Base-by-base conservation (phyloP, 2,113 vertebrate species). In the Motacilla alba region DNA sequence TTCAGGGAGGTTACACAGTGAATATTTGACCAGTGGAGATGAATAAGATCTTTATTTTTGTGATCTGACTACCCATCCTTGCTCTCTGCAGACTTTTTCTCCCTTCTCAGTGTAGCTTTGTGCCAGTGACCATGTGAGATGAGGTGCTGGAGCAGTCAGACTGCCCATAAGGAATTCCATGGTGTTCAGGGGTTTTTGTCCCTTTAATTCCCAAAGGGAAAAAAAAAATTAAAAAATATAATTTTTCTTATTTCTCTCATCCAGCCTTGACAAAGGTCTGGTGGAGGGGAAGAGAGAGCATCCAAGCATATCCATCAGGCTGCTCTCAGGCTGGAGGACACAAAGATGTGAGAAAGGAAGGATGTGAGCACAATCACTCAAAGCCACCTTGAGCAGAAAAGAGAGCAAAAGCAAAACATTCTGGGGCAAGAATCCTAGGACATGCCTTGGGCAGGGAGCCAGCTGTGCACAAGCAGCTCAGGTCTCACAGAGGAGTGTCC, bases 31-130 rank as follows among this genome's bases (percentile, higher is more conserved):
- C 62, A 37, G 41, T 26, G 9, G 28, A 59, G 39, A 37, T 28
- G 2, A 63, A 39, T 3, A 16, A 35, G 12, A 26, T 23, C 15
- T 28, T 73, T 73, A 35, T 59, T 33, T 67, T 82, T 75, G 30
- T 28, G 26, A 63, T 55, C 12, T 68, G 9, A 44, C 28, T 53
- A 10, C 8, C 28, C 2, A 3, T 33, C 15, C 5, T 69, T 87
- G 41, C 7, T 50, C 14, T 76, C 68, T 58, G 31, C 13, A 53
- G 3, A 19, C 2, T 35, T 58, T 81, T 39, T 60, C 20, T 16
- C 14, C 66, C 37, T 26, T 46, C 11, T 10, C 2, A 2, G 21
- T n/a, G 24, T 2, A 43, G 3, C 1, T 0, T 41, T 1, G 0
- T 76, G 27, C 20, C 33, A 41, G 8, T 20, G 30, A 83, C 30